These are phyloP conservation scores for Furnarius figulus DNA, from an alignment of 2,113 vertebrate genomes.

Conservation along the genomic window DNA sequence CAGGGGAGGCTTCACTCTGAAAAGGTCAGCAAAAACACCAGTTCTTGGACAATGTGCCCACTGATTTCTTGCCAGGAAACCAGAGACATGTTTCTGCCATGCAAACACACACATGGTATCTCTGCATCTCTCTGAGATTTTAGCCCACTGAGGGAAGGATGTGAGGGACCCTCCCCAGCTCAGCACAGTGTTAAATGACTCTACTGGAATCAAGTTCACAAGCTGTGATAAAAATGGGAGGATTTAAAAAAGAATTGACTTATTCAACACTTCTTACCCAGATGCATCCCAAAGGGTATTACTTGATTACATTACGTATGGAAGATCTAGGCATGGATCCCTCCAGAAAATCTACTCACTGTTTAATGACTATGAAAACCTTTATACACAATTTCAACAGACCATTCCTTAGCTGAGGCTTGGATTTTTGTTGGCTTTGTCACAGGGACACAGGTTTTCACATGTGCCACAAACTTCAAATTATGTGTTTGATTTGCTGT, in stretches of 20 bases:
- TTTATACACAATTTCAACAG: not conserved
- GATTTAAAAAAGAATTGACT: not conserved
- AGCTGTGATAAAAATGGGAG: not conserved
- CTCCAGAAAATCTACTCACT: not conserved
- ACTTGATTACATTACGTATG: not conserved
- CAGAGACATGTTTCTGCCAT: not conserved
- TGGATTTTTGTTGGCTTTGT: not conserved
- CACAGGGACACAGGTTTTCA: not conserved
- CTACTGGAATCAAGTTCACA: not conserved
- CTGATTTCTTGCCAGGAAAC: not conserved
- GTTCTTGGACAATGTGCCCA: not conserved
- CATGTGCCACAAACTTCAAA: not conserved
- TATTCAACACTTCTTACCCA: not conserved
- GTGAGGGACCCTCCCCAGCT: not conserved
- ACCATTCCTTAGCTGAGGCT: not conserved
- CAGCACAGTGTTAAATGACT: not conserved
- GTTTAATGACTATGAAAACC: not conserved
- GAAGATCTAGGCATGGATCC: not conserved
- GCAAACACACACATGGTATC: not conserved
- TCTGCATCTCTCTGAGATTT: not conserved
- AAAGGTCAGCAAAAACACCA: not conserved
- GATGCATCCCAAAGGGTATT: not conserved
- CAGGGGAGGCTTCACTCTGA: not conserved
- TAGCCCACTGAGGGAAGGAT: not conserved
- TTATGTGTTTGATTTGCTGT: not conserved